Evolutionary conservation across 2,888 invertebrate species (phyloP).

Genomic region (Arenicola marina): DNA sequence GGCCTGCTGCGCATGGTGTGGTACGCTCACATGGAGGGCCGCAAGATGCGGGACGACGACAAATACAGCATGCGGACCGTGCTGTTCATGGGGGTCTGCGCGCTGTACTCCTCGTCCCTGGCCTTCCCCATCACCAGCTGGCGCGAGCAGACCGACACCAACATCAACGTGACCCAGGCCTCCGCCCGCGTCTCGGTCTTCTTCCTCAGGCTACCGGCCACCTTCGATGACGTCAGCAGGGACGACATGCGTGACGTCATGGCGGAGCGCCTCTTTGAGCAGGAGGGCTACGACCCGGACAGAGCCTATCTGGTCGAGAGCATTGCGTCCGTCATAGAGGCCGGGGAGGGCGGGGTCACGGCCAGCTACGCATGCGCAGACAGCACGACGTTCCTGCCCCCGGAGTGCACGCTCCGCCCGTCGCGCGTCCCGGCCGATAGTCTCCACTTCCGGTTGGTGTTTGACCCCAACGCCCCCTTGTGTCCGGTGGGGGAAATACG

Average conservation of each 20-base stretch:
- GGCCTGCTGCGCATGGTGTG: conserved; percentile 29
- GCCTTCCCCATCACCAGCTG: conserved; percentile 28
- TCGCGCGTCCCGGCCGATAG: neutral
- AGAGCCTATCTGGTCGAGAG: conserved; percentile 11
- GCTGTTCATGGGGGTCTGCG: conserved; percentile 24
- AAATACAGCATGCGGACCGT: conserved; percentile 17
- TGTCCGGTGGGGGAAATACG: neutral
- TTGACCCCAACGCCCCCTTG: neutral
- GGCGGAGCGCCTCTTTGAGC: neutral
- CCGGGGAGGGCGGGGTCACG: neutral
- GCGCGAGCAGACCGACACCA: conserved; percentile 1
- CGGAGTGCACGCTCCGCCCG: neutral
- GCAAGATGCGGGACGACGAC: conserved; percentile 18
- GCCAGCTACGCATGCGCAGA: neutral
- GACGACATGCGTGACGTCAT: neutral
- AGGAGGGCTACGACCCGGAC: conserved; percentile 11
- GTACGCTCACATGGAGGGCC: conserved; percentile 35
- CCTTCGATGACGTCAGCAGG: neutral
- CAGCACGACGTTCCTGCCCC: neutral
- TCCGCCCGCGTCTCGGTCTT: neutral
- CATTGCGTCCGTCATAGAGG: neutral
- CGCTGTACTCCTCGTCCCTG: conserved; percentile 25
- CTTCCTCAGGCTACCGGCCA: conserved; percentile 5
- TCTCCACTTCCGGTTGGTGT: neutral
- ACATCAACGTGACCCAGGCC: neutral